Evolutionary conservation across 2,888 invertebrate species (phyloP).

Genomic region (Callyntrura sp.): DNA sequence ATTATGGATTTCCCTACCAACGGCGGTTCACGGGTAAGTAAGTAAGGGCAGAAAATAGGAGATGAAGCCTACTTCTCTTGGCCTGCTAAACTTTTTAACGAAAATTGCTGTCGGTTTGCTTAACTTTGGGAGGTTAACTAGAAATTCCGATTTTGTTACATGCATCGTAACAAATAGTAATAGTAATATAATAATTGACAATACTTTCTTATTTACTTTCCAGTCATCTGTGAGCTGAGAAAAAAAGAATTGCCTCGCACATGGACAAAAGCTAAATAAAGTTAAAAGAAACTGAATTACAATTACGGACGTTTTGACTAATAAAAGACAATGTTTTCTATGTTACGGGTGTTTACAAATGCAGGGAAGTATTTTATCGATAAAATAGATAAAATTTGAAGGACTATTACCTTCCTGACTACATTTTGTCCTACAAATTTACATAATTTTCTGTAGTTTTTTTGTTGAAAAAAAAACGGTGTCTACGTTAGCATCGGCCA

Average conservation of each 20-base stretch:
- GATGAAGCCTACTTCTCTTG: slow-evolving; percentile 5
- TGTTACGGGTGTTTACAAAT: not conserved
- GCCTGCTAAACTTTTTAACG: slow-evolving; percentile 8
- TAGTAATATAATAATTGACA: slow-evolving; percentile 21
- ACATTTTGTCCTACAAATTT: not conserved
- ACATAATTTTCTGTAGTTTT: too few species aligned
- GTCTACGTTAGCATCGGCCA: not conserved
- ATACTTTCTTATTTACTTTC: slow-evolving; percentile 16
- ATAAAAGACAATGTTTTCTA: not conserved
- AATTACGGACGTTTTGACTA: not conserved
- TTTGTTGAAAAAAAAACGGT: too few species aligned
- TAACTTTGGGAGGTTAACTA: slow-evolving; percentile 14
- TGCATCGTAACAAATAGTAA: not conserved
- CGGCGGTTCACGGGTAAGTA: too few species aligned
- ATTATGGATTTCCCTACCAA: not conserved
- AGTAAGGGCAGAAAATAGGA: slow-evolving; percentile 37
- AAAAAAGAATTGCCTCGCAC: too few species aligned
- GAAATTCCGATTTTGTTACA: not conserved
- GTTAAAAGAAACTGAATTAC: too few species aligned
- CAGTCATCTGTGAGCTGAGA: too few species aligned
- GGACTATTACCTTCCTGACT: too few species aligned
- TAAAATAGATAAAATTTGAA: too few species aligned
- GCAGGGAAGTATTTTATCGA: not conserved
- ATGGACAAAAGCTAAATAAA: too few species aligned
- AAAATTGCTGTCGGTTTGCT: not conserved